A percentile compares a stretch with the other conserved stretches of the same genome.
Conservation (phyloP, 2,113 vertebrate species). For the Rattus norvegicus region DNA sequence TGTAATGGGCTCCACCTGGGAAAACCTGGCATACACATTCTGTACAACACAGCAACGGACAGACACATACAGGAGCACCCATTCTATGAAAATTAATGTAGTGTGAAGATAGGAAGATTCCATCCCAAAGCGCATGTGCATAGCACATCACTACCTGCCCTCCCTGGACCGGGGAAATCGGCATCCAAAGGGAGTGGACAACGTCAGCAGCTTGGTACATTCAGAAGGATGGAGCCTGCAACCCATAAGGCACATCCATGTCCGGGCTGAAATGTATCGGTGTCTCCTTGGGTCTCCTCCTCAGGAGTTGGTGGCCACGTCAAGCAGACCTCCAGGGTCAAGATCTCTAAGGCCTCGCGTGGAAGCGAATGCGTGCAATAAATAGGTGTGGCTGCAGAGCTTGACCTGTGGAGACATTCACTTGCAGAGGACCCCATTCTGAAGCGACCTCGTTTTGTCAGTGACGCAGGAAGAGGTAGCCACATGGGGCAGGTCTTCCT, state of each 20-base stretch:
- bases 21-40: slow-evolving; percentile 15
- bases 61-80: slow-evolving; percentile 58
- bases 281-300: not conserved
- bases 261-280: not conserved
- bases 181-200: not conserved
- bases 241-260: not conserved
- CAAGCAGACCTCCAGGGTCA: slow-evolving; percentile 43
- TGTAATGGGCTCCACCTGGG: not conserved
- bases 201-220: slow-evolving; percentile 7
- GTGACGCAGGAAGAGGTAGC: not conserved
- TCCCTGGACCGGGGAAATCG: accelerated
- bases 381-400: slow-evolving; percentile 58
- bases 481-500: slow-evolving; percentile 78
- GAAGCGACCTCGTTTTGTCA: slow-evolving; percentile 80
- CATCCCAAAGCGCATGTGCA: not conserved
- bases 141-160: not conserved
- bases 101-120: slow-evolving; percentile 48
- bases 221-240: not conserved
- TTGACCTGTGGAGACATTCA: not conserved
- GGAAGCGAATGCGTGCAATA: slow-evolving; percentile 64
- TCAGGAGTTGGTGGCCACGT: not conserved
- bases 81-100: slow-evolving; percentile 59
- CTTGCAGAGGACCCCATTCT: slow-evolving; percentile 84
- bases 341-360: not conserved
- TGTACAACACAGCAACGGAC: slow-evolving; percentile 49